phyloP scores from a whole-genome alignment of 1,140 invertebrate genomes.

The Papilio polytes region DNA sequence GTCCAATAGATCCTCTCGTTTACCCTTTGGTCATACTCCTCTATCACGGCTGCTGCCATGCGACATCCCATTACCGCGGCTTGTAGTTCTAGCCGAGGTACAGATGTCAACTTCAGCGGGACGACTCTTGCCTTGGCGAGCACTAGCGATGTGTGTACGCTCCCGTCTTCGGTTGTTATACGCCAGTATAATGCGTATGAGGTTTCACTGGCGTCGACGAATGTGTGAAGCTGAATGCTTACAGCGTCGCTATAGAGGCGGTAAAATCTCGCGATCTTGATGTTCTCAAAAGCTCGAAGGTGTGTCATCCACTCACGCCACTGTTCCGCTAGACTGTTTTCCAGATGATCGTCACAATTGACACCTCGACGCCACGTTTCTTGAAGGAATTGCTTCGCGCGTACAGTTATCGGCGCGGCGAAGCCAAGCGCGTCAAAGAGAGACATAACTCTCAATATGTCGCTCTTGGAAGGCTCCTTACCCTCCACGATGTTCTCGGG shows the following conservation, averaged over 20 bases:
- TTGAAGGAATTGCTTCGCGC: conserved; percentile 57
- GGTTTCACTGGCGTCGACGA: conserved; percentile 46
- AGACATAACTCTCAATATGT: conserved; percentile 34
- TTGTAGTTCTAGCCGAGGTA: conserved; percentile 45
- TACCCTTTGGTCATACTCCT: conserved; percentile 40
- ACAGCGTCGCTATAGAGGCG: not conserved
- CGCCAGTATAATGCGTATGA: conserved; percentile 43
- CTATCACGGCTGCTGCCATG: conserved; percentile 44
- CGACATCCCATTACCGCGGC: conserved; percentile 43
- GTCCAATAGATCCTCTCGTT: conserved; percentile 40
- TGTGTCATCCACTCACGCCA: conserved; percentile 34
- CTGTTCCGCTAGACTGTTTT: not conserved
- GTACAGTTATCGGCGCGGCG: conserved; percentile 51
- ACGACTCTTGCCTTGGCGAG: conserved; percentile 42
- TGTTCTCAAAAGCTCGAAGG: not conserved
- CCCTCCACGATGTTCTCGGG: not conserved
- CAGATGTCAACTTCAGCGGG: conserved; percentile 41
- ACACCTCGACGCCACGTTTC: conserved; percentile 41
- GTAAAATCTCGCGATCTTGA: conserved; percentile 33
- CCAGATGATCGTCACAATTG: conserved; percentile 58
- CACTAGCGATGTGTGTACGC: not conserved
- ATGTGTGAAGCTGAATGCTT: conserved; percentile 42
- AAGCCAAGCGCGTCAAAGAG: conserved; percentile 67
- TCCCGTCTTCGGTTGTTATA: not conserved
- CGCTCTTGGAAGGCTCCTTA: conserved; percentile 14